Evolutionary conservation across 30 jellyfish, hydroid and myxozoan species (phyloP).

Genomic region (Hydra vulgaris): DNA sequence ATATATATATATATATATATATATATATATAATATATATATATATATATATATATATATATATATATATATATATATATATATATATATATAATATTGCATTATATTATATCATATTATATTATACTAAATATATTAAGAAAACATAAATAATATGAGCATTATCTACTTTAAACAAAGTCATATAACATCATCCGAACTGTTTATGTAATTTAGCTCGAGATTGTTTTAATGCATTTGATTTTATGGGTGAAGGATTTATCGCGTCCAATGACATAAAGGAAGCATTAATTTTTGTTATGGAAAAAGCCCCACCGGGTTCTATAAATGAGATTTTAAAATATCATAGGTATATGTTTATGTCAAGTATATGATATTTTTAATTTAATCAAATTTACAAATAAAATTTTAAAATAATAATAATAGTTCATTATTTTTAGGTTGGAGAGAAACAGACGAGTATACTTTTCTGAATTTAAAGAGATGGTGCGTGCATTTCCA

Average conservation of each 20-base stretch:
- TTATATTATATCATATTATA: no score
- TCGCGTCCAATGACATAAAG: constrained; percentile 34
- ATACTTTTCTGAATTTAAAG: constrained; percentile 7
- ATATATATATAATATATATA: no score
- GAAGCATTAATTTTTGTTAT: constrained; percentile 21
- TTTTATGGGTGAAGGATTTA: constrained; percentile 31
- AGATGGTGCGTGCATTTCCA: constrained; percentile 4
- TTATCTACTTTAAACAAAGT: no score
- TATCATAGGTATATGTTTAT: background rate
- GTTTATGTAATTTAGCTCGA: constrained; percentile 25
- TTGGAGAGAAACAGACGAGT: constrained; percentile 14
- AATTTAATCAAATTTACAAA: no score
- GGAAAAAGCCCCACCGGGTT: constrained; percentile 30
- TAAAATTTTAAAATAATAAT: background rate
- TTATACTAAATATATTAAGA: no score
- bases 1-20: no score
- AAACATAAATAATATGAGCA: no score
- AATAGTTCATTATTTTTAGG: background rate
- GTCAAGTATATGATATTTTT: no score
- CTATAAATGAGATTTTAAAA: background rate
- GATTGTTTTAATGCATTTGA: constrained; percentile 31
- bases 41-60: no score
- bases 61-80: no score
- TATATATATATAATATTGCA: no score
- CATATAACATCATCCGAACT: no score